Conservation (phyloP, 1,140 invertebrate genomes). For the Tetramorium parvispinum region DNA sequence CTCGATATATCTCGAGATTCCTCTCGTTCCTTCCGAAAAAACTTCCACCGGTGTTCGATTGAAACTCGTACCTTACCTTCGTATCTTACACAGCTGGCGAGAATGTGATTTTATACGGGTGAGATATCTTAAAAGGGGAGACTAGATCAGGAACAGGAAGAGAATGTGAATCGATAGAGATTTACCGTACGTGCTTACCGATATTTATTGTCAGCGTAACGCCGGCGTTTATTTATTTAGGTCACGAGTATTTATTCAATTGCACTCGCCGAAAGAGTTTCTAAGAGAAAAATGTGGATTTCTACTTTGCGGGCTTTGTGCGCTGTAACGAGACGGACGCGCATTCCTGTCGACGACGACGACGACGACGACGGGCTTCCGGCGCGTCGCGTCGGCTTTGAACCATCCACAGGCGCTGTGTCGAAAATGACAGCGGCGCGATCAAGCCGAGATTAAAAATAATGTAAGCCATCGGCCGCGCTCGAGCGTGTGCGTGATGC, state of each 20-base stretch:
- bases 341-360: background rate
- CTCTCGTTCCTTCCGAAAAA: background rate
- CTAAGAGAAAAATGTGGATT: slow-evolving; percentile 55
- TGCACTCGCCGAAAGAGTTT: background rate
- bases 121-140: background rate
- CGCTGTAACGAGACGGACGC: slow-evolving; percentile 1
- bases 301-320: slow-evolving; percentile 28
- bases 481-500: background rate
- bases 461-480: slow-evolving; percentile 50
- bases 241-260: background rate
- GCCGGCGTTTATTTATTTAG: slow-evolving; percentile 30
- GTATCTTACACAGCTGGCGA: background rate
- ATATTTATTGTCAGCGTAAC: background rate
- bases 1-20: background rate
- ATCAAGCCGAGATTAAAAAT: slow-evolving; percentile 67
- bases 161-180: slow-evolving; percentile 42
- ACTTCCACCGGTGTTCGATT: background rate
- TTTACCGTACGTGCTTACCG: background rate
- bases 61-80: background rate
- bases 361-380: slow-evolving; percentile 10
- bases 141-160: background rate
- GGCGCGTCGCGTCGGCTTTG: slow-evolving; percentile 7
- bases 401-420: slow-evolving; percentile 40
- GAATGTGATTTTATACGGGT: background rate
- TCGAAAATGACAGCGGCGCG: slow-evolving; percentile 51